These are phyloP conservation scores for Drosophila fuyamai DNA, from an alignment of 1,140 invertebrate genomes.

Conservation along the genomic window DNA sequence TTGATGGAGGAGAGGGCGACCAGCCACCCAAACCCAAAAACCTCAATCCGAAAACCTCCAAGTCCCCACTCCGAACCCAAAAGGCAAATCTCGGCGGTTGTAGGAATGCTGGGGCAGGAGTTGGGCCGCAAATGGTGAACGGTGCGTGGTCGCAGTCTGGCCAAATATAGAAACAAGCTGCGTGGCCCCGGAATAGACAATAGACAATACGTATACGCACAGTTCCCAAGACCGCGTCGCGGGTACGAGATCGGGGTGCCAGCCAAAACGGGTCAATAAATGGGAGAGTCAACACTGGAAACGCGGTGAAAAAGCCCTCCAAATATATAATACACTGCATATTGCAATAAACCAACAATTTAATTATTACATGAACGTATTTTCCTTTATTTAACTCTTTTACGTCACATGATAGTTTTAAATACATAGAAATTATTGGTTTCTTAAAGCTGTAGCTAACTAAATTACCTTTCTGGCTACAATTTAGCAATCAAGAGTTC, in stretches of 20 bases:
- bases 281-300: conserved; percentile 29
- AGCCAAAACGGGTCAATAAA: conserved; percentile 56
- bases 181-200: conserved; percentile 61
- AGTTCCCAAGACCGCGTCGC: conserved; percentile 47
- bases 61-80: conserved; percentile 13
- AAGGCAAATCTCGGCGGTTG: conserved; percentile 70
- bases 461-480: no score
- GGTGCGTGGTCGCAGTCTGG: conserved; percentile 64
- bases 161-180: conserved; percentile 59
- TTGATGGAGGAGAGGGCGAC: conserved; percentile 53
- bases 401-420: no score
- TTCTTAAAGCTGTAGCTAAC: no score
- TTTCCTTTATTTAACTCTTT: no score
- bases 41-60: conserved; percentile 9
- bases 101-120: conserved; percentile 45
- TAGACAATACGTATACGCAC: conserved; percentile 74
- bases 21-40: conserved; percentile 21
- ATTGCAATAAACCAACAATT: neutral
- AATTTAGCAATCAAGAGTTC: no score
- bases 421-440: no score
- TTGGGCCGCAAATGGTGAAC: conserved; percentile 46
- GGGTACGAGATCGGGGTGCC: no score
- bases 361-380: neutral
- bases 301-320: neutral
- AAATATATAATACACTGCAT: conserved; percentile 26